A percentile compares a stretch with the other conserved stretches of the same genome.
Conservation (phyloP, 2,888 invertebrate species). For the Patella caerulea region DNA sequence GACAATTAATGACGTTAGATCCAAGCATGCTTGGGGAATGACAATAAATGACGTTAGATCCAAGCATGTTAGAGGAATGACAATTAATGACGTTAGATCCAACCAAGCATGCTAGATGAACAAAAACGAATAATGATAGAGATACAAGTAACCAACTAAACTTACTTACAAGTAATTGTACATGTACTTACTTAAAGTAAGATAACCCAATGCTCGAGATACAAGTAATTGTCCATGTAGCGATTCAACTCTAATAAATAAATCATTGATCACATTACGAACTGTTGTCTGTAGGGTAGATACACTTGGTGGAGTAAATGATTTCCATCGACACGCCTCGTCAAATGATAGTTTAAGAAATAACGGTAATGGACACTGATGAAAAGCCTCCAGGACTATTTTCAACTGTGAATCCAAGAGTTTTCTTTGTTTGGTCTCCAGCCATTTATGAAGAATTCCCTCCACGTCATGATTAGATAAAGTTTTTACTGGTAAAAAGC, state of each 20-base stretch:
- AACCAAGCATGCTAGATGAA: too few species aligned
- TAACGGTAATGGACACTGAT: slow-evolving; percentile 57
- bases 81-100: too few species aligned
- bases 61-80: too few species aligned
- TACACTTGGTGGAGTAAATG: slow-evolving; percentile 45
- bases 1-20: too few species aligned
- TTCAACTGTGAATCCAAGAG: slow-evolving; percentile 54
- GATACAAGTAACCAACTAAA: too few species aligned
- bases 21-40: too few species aligned
- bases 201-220: slow-evolving; percentile 57
- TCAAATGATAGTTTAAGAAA: slow-evolving; percentile 64
- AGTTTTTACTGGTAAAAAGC: slow-evolving; percentile 48
- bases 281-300: slow-evolving; percentile 52
- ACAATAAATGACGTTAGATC: too few species aligned
- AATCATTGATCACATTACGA: slow-evolving; percentile 47
- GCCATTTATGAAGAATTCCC: slow-evolving; percentile 58
- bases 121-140: too few species aligned
- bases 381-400: too few species aligned
- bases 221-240: slow-evolving; percentile 62
- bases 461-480: slow-evolving; percentile 49
- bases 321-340: slow-evolving; percentile 61
- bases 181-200: slow-evolving; percentile 51
- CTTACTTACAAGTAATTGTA: too few species aligned
- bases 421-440: slow-evolving; percentile 42
- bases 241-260: slow-evolving; percentile 55